Percentiles rank a stretch among this genome's conserved stretches.
These are phyloP conservation scores for Platyscapa corneri DNA, from an alignment of 1,140 invertebrate genomes.

Conservation along the genomic window DNA sequence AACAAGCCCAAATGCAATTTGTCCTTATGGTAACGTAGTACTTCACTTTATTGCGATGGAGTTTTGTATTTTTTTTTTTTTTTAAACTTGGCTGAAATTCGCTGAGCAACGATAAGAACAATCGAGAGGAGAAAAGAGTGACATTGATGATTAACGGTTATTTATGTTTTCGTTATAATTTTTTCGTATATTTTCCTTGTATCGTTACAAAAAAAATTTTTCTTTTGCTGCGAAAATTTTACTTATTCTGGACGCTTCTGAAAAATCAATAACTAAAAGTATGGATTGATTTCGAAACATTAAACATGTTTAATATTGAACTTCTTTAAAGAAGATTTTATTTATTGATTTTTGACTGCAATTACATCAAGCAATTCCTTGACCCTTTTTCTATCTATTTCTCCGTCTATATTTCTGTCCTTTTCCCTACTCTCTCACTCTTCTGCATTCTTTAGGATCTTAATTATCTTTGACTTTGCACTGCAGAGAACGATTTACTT, in stretches of 20 bases:
- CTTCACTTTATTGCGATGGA: neutral
- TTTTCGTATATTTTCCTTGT: neutral
- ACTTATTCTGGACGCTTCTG: neutral
- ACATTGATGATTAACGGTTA: neutral
- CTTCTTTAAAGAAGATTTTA: neutral
- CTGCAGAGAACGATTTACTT: conserved; percentile 20
- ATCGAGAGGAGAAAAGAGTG: neutral
- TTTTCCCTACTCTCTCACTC: neutral
- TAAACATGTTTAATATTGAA: neutral
- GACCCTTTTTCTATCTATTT: neutral
- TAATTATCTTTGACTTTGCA: neutral
- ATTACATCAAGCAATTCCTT: neutral
- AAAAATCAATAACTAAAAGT: neutral
- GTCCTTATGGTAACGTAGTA: neutral
- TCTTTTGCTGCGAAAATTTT: neutral
- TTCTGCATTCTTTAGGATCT: neutral
- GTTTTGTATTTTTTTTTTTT: neutral
- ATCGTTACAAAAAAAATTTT: neutral
- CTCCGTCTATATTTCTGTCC: neutral
- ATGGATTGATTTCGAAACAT: neutral
- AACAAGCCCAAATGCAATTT: conserved; percentile 7
- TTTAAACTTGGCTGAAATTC: too few species aligned
- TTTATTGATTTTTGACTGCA: neutral
- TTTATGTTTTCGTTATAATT: neutral
- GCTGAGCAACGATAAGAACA: too few species aligned